phyloP scores from a whole-genome alignment of 1,140 invertebrate species.

The Diachasmimorpha longicaudata region DNA sequence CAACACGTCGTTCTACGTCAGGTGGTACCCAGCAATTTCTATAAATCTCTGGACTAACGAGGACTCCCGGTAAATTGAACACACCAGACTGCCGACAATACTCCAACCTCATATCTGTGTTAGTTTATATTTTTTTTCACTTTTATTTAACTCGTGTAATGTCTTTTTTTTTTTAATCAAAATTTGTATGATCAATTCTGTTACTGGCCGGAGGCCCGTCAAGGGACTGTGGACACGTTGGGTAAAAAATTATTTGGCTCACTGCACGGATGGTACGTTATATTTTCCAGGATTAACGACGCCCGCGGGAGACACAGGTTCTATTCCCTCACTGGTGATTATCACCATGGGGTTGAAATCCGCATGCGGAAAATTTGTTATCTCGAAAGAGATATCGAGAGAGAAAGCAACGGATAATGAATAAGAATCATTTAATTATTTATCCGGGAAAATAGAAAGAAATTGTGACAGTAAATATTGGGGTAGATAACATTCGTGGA shows the following conservation, averaged over 20 bases:
- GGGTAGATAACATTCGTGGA: too few species aligned
- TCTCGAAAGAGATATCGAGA: background rate
- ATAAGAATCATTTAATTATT: background rate
- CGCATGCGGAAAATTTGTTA: background rate
- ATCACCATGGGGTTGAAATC: constrained; percentile 17
- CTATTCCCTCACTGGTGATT: constrained; percentile 18
- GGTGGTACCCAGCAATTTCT: background rate
- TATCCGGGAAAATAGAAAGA: background rate
- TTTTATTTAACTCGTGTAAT: background rate
- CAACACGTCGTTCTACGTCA: background rate
- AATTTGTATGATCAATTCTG: constrained; percentile 2
- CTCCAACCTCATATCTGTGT: background rate
- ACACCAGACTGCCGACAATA: background rate
- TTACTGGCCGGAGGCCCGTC: background rate
- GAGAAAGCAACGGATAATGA: background rate
- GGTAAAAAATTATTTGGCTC: constrained; percentile 24
- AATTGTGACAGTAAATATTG: too few species aligned
- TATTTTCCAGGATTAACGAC: constrained; percentile 18
- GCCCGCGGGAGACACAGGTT: constrained; percentile 1
- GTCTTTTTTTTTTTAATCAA: background rate
- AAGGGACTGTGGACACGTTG: background rate
- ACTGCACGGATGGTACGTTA: background rate
- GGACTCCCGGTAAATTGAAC: background rate
- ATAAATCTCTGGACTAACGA: background rate
- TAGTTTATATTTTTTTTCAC: too few species aligned